A percentile compares a stretch with the other conserved stretches of the same genome.
Evolutionary conservation across 2,888 invertebrate genomes (phyloP).

Genomic region (Pollenia griseotomentosa): DNA sequence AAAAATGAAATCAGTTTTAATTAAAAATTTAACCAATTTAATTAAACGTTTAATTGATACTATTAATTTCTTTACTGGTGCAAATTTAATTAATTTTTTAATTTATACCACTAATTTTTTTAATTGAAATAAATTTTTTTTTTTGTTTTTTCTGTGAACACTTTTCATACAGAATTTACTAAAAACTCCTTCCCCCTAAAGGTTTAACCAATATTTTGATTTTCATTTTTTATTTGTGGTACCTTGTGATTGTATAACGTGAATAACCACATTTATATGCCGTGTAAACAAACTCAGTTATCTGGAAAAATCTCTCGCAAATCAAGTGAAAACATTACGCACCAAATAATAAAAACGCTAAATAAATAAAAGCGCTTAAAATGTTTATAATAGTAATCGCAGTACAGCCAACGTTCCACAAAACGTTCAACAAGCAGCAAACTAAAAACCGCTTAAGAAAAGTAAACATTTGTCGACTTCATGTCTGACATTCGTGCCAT

Average conservation of each 20-base stretch:
- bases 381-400: constrained; percentile 3
- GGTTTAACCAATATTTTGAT: neutral
- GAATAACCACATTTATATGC: constrained; percentile 14
- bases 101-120: too few relatives aligned
- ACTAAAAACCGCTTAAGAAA: constrained; percentile 47
- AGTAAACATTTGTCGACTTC: constrained; percentile 45
- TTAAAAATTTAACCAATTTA: too few relatives aligned
- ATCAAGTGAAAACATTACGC: constrained; percentile 58
- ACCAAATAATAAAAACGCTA: constrained; percentile 62
- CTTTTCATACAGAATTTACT: neutral
- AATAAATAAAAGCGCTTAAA: constrained; percentile 44
- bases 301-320: constrained; percentile 37
- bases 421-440: constrained; percentile 24
- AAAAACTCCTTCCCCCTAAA: neutral
- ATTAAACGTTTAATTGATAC: too few relatives aligned
- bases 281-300: constrained; percentile 39
- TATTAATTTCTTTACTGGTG: too few relatives aligned
- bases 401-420: neutral
- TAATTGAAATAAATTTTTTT: too few relatives aligned
- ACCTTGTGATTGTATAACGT: neutral
- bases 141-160: too few relatives aligned
- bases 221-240: neutral
- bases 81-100: too few relatives aligned
- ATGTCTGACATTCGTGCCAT: constrained; percentile 18
- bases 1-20: too few relatives aligned